Conservation (phyloP, 1,140 invertebrate genomes). For the Episyrphus balteatus region DNA sequence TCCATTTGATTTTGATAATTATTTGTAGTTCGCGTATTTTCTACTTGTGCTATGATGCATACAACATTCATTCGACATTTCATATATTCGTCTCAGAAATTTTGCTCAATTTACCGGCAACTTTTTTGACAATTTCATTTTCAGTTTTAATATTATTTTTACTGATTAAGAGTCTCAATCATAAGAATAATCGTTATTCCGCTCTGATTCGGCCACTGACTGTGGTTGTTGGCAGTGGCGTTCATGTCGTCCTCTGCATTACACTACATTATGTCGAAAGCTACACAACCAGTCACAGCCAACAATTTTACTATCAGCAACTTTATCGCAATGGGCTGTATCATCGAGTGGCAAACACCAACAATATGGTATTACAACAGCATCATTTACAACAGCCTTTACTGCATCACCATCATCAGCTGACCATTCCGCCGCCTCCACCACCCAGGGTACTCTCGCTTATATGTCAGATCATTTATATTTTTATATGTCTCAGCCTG, state of each 20-base stretch:
- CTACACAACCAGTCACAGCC: constrained; percentile 24
- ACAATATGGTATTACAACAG: constrained; percentile 10
- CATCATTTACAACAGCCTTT: constrained; percentile 4
- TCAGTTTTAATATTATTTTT: constrained; percentile 74
- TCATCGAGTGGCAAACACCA: constrained; percentile 16
- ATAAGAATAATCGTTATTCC: constrained; percentile 50
- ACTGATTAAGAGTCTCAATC: constrained; percentile 57
- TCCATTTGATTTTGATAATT: constrained; percentile 67
- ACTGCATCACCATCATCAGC: neutral
- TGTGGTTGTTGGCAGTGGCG: constrained; percentile 55
- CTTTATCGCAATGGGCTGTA: constrained; percentile 22
- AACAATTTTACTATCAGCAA: constrained; percentile 13
- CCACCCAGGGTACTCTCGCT: constrained; percentile 50
- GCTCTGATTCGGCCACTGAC: constrained; percentile 62
- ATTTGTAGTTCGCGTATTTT: constrained; percentile 71
- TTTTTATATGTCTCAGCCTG: constrained; percentile 63
- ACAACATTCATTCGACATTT: constrained; percentile 68
- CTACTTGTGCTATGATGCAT: constrained; percentile 80
- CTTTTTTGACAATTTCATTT: constrained; percentile 73
- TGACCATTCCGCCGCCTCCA: constrained; percentile 8
- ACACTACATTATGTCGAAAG: constrained; percentile 65
- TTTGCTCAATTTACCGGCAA: constrained; percentile 70
- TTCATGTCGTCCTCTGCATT: constrained; percentile 67
- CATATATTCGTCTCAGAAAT: constrained; percentile 68
- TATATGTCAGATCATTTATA: constrained; percentile 71